Evolutionary conservation across 1,140 invertebrate genomes (phyloP).

Genomic region (Caligus rogercresseyi): DNA sequence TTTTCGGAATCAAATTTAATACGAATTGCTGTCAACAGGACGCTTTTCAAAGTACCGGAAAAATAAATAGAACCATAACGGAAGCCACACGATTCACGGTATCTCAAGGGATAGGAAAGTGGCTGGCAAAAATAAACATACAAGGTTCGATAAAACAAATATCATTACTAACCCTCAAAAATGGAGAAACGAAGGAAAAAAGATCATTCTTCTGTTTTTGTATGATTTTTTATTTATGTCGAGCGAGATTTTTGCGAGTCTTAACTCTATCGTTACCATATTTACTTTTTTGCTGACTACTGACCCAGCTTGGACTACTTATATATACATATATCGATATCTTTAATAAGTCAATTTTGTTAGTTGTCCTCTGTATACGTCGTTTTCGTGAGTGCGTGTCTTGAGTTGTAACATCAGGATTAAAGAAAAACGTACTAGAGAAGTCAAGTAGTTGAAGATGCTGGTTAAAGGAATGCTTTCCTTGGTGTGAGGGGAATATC

Average conservation of each 20-base stretch:
- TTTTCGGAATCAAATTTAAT: slow-evolving; percentile 14
- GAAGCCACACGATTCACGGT: slow-evolving; percentile 94
- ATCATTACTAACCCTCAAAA: too few relatives aligned
- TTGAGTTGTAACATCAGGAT: too few relatives aligned
- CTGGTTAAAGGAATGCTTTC: too few relatives aligned
- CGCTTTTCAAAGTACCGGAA: slow-evolving; percentile 82
- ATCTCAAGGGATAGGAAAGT: slow-evolving; percentile 97
- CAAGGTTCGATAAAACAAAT: slow-evolving; percentile 98
- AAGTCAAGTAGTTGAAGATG: too few relatives aligned
- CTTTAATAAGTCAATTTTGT: too few relatives aligned
- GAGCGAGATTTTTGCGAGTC: slow-evolving; percentile 5
- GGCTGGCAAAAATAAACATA: slow-evolving; percentile 99
- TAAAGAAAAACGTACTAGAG: too few relatives aligned
- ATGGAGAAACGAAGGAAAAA: too few relatives aligned
- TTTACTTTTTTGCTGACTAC: slow-evolving; percentile 4
- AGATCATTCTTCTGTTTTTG: too few relatives aligned
- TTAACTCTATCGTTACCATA: not conserved
- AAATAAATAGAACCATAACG: slow-evolving; percentile 86
- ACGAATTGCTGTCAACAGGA: slow-evolving; percentile 39
- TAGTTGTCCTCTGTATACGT: too few relatives aligned
- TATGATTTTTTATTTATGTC: too few relatives aligned
- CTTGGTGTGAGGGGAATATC: too few relatives aligned
- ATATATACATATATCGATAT: not conserved
- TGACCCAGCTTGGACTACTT: not conserved
- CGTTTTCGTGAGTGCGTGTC: too few relatives aligned